These are phyloP conservation scores for Numenius phaeopus DNA, from an alignment of 2,797 vertebrate genomes.

Conservation along the genomic window DNA sequence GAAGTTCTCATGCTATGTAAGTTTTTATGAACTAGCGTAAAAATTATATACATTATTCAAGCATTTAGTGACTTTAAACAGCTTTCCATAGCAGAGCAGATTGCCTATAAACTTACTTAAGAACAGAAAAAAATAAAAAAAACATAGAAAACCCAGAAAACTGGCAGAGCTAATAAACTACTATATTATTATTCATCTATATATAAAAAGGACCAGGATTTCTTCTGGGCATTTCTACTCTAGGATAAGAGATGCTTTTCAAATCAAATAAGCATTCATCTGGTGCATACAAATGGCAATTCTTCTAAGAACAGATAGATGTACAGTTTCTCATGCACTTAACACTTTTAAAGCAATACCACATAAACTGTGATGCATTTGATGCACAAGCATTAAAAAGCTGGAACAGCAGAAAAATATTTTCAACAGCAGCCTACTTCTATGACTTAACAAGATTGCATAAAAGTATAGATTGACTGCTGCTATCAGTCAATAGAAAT, in stretches of 20 bases:
- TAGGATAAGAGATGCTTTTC: neutral
- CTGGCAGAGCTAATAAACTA: neutral
- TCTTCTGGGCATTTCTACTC: neutral
- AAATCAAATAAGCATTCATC: neutral
- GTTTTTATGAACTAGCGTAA: neutral
- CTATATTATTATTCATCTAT: neutral
- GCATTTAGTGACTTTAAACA: neutral
- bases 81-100: neutral
- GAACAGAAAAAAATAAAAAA: neutral
- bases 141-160: accelerated
- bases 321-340: neutral
- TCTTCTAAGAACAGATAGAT: neutral
- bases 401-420: neutral
- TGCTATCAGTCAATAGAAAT: neutral
- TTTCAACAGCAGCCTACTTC: neutral
- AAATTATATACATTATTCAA: neutral
- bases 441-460: neutral
- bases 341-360: neutral
- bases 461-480: neutral
- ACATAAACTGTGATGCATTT: neutral
- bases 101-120: neutral
- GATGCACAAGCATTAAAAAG: neutral
- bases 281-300: neutral
- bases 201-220: neutral
- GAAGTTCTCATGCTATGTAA: neutral